These are phyloP conservation scores for Nettapus auritus DNA, from an alignment of 2,113 vertebrate genomes.

Conservation along the genomic window DNA sequence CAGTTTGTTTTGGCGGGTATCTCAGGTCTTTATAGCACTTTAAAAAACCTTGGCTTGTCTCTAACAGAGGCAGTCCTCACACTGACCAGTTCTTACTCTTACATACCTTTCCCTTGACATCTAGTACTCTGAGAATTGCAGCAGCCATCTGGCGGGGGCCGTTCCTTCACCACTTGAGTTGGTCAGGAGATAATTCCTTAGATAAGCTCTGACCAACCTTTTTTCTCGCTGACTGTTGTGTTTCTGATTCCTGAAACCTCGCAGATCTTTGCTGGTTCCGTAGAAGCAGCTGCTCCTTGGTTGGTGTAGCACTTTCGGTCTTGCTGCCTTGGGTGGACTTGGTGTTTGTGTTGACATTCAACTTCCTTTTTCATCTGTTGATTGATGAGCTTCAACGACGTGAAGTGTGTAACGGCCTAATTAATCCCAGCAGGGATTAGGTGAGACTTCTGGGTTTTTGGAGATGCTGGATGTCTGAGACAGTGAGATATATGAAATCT, in stretches of 20 bases:
- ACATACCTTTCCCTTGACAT: not conserved
- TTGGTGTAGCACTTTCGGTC: not conserved
- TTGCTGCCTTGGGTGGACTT: not conserved
- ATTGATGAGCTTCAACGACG: not conserved
- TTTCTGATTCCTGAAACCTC: constrained; percentile 4
- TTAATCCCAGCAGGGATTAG: not conserved
- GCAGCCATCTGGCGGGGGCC: not conserved
- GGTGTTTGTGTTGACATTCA: not conserved
- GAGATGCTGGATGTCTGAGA: not conserved
- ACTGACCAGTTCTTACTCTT: not conserved
- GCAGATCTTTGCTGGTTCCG: not conserved
- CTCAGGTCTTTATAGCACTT: not conserved
- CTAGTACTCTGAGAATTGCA: not conserved
- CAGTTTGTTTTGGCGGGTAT: not conserved
- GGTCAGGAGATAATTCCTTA: not conserved
- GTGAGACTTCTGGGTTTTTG: not conserved
- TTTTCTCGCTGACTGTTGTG: not conserved
- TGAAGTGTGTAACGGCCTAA: not conserved
- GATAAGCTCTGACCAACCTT: not conserved
- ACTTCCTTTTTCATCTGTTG: fast-evolving
- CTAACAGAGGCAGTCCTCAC: not conserved
- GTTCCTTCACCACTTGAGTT: not conserved
- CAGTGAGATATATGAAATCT: not conserved
- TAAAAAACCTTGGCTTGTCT: not conserved
- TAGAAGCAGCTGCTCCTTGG: not conserved